Evolutionary conservation across 2,113 vertebrate species (phyloP).

Genomic region (Ellobius talpinus): DNA sequence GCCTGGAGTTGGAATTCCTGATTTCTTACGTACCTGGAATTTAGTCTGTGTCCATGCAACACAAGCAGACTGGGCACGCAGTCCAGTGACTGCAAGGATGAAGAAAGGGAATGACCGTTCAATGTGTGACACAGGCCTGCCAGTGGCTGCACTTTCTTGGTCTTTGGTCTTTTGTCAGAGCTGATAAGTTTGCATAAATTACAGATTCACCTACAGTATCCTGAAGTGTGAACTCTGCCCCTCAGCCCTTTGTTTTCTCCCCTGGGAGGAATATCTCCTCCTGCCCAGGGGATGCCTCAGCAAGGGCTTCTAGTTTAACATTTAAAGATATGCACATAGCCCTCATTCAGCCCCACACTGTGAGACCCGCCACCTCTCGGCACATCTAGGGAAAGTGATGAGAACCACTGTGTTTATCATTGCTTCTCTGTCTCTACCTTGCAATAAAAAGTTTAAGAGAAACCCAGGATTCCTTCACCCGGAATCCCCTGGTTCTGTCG

Average conservation of each 20-base stretch:
- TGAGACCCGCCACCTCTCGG: too few relatives aligned
- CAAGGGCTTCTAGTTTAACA: not conserved
- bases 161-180: too few relatives aligned
- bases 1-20: not conserved
- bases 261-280: not conserved
- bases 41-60: not conserved
- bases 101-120: not conserved
- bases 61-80: not conserved
- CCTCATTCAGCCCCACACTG: not conserved
- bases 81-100: not conserved
- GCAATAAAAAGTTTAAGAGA: not conserved
- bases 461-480: too few relatives aligned
- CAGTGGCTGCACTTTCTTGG: not conserved
- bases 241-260: not conserved
- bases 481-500: not conserved
- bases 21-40: not conserved
- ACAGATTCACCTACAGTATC: not conserved
- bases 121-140: not conserved
- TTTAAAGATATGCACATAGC: not conserved
- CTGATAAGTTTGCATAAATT: not conserved
- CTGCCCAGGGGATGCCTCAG: not conserved
- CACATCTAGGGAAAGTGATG: not conserved
- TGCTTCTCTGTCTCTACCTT: not conserved
- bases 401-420: not conserved
- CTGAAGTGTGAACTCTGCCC: not conserved